Conservation (phyloP, 1,140 invertebrate species). For the Araneus ventricosus region DNA sequence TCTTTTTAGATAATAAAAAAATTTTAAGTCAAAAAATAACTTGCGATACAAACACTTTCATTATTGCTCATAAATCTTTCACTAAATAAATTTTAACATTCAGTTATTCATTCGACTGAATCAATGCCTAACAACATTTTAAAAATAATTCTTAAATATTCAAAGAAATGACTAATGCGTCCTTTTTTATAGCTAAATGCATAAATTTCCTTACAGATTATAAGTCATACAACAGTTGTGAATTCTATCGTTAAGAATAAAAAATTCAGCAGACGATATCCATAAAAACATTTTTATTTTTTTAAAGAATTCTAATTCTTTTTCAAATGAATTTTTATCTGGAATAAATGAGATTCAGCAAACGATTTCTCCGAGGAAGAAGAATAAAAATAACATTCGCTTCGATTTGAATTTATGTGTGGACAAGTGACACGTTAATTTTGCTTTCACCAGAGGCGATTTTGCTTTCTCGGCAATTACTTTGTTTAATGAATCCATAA, state of each 20-base stretch:
- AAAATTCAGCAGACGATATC: not conserved
- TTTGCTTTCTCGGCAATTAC: slow-evolving; percentile 9
- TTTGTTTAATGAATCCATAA: slow-evolving; percentile 19
- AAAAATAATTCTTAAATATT: too few species aligned
- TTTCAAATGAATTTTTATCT: slow-evolving; percentile 6
- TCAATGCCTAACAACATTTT: too few species aligned
- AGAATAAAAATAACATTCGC: not conserved
- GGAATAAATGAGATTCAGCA: not conserved
- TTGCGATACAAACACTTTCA: too few species aligned
- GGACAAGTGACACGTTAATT: slow-evolving; percentile 10
- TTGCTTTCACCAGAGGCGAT: not conserved
- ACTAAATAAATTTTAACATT: too few species aligned
- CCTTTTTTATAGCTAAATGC: too few species aligned
- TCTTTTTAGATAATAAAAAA: too few species aligned
- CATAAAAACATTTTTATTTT: not conserved
- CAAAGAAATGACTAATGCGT: too few species aligned
- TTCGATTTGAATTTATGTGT: slow-evolving; percentile 36
- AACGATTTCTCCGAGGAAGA: not conserved
- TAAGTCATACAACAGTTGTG: too few species aligned
- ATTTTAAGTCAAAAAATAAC: too few species aligned
- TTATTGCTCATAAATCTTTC: too few species aligned
- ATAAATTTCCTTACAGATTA: too few species aligned
- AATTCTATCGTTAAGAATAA: not conserved
- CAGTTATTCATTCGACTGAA: too few species aligned
- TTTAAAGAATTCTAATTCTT: not conserved